These are phyloP conservation scores for Archegozetes longisetosus DNA, from an alignment of 1,140 invertebrate genomes.

Conservation along the genomic window DNA sequence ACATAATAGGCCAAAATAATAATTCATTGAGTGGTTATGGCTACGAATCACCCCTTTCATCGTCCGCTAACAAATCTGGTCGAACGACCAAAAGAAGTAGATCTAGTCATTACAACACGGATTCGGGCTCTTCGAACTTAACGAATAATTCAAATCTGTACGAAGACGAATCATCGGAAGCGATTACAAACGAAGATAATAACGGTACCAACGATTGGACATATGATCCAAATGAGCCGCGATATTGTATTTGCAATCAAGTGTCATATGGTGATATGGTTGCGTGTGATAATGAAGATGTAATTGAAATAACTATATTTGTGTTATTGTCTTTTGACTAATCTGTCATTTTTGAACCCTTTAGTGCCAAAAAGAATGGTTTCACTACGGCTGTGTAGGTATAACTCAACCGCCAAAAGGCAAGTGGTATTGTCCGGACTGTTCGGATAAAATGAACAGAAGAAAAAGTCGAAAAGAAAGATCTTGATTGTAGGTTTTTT, in stretches of 20 bases:
- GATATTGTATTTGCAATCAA: slow-evolving; percentile 95
- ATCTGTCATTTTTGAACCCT: no score
- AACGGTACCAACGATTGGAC: slow-evolving; percentile 34
- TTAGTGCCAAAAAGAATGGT: slow-evolving; percentile 94
- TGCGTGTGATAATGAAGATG: slow-evolving; percentile 91
- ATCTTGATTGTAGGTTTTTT: no score
- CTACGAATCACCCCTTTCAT: neutral
- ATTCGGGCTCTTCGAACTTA: no score
- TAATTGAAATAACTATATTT: slow-evolving; percentile 33
- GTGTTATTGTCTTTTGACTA: slow-evolving; percentile 8
- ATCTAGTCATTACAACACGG: slow-evolving; percentile 3
- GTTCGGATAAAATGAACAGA: slow-evolving; percentile 35
- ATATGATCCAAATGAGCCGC: slow-evolving; percentile 50
- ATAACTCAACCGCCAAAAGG: slow-evolving; percentile 89
- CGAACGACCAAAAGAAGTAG: slow-evolving; percentile 4
- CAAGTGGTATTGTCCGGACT: slow-evolving; percentile 96
- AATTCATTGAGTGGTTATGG: neutral
- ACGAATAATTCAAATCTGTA: slow-evolving; percentile 8
- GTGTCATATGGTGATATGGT: slow-evolving; percentile 99
- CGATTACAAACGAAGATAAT: slow-evolving; percentile 27
- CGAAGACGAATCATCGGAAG: slow-evolving; percentile 32
- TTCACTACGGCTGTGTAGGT: slow-evolving; percentile 93
- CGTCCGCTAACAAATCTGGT: slow-evolving; percentile 2
- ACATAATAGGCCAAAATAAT: neutral
- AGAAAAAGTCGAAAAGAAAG: slow-evolving; percentile 12